Conservation (phyloP, 2,888 invertebrate species). For the Papilio elwesi region DNA sequence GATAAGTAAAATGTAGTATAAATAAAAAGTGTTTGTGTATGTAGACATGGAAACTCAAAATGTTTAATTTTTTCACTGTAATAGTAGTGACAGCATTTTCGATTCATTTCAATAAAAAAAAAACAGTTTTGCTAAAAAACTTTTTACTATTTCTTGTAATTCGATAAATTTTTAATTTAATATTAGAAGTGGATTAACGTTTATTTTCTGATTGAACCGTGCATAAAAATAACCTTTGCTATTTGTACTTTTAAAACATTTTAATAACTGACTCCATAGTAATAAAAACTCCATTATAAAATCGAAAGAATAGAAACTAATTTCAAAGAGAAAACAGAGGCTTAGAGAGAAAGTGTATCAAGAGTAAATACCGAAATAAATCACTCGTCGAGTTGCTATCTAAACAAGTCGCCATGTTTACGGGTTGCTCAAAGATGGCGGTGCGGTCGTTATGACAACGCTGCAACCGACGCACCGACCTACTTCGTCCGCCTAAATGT, state of each 20-base stretch:
- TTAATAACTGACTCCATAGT: background rate
- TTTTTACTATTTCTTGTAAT: background rate
- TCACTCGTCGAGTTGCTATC: conserved; percentile 41
- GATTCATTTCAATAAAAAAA: too few species aligned
- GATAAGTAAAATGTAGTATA: too few species aligned
- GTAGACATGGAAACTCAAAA: too few species aligned
- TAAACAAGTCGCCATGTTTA: conserved; percentile 51
- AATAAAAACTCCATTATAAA: conserved; percentile 7
- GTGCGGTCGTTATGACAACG: conserved; percentile 68
- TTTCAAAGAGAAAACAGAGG: conserved; percentile 43
- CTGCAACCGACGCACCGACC: conserved; percentile 77
- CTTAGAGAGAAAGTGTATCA: conserved; percentile 43
- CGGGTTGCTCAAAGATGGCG: conserved; percentile 47
- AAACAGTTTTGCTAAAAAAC: too few species aligned
- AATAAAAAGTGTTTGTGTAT: too few species aligned
- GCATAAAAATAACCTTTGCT: background rate
- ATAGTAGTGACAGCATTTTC: too few species aligned
- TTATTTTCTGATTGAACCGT: background rate
- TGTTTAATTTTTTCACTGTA: too few species aligned
- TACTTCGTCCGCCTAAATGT: conserved; percentile 79
- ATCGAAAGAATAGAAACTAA: conserved; percentile 34
- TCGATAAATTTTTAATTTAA: background rate
- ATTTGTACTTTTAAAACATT: background rate
- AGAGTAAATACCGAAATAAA: conserved; percentile 39
- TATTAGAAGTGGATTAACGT: too few species aligned